phyloP scores from a whole-genome alignment of 2,797 vertebrate species.

The Sphenodon punctatus region DNA sequence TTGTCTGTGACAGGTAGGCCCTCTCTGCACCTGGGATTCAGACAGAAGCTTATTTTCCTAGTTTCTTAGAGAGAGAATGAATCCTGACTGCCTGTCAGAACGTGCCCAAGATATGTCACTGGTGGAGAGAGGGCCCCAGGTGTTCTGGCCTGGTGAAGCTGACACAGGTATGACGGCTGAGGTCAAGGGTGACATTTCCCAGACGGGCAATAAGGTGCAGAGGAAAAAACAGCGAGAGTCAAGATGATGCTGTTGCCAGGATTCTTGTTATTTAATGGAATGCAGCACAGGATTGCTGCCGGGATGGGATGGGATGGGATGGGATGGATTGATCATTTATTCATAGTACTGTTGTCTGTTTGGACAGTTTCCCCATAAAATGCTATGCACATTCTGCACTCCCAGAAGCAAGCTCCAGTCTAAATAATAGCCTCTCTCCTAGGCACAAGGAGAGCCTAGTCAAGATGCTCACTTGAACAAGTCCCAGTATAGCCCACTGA shows the following conservation, averaged over 20 bases:
- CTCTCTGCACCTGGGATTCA: conserved; percentile 57
- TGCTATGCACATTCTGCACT: neutral
- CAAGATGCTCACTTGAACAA: neutral
- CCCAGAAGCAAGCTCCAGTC: neutral
- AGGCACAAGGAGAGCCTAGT: neutral
- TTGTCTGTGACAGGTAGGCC: conserved; percentile 56
- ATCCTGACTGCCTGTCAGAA: conserved; percentile 59
- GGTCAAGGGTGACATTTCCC: conserved; percentile 39
- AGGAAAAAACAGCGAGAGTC: neutral
- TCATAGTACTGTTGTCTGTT: neutral
- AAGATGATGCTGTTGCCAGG: neutral
- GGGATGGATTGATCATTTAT: neutral
- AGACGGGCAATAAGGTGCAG: fast-evolving
- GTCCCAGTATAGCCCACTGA: neutral
- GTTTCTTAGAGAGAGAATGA: conserved; percentile 47
- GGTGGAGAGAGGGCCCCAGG: conserved; percentile 33
- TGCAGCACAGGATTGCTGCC: neutral
- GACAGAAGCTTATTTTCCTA: conserved; percentile 42
- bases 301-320: neutral
- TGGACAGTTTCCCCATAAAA: neutral
- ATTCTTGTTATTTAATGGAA: neutral
- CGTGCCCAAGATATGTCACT: conserved; percentile 23
- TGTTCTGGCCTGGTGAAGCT: neutral
- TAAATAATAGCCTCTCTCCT: neutral
- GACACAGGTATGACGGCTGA: conserved; percentile 36